These are phyloP conservation scores for Drosophila barbarae DNA, from an alignment of 2,888 invertebrate genomes.

Conservation along the genomic window DNA sequence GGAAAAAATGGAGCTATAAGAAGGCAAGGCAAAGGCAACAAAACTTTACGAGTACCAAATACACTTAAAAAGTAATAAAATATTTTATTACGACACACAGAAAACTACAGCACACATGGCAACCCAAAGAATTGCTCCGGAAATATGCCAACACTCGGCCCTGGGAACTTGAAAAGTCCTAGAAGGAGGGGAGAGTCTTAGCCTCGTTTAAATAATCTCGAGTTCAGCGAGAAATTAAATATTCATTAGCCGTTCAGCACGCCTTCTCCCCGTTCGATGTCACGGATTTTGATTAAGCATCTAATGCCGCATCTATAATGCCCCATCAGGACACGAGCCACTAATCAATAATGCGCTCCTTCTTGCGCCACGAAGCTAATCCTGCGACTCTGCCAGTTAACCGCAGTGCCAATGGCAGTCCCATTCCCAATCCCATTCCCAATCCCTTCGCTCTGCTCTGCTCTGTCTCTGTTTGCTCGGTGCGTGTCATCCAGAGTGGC, in stretches of 20 bases:
- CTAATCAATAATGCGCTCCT: slow-evolving; percentile 65
- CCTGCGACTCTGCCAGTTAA: slow-evolving; percentile 37
- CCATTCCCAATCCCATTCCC: slow-evolving; percentile 5
- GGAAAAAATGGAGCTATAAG: neutral
- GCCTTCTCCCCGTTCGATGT: slow-evolving; percentile 32
- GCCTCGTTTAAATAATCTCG: slow-evolving; percentile 19
- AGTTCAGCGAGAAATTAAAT: slow-evolving; percentile 41
- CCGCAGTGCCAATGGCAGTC: slow-evolving; percentile 26
- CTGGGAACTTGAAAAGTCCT: slow-evolving; percentile 1
- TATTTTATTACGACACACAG: slow-evolving; percentile 66
- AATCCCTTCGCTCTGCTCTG: neutral
- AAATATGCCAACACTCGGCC: slow-evolving; percentile 31
- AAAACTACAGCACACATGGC: slow-evolving; percentile 31
- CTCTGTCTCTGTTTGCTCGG: slow-evolving; percentile 43
- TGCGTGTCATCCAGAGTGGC: slow-evolving; percentile 60
- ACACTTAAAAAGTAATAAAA: slow-evolving; percentile 74
- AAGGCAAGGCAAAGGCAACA: slow-evolving; percentile 28
- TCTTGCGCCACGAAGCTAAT: slow-evolving; percentile 58
- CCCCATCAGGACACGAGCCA: slow-evolving; percentile 36
- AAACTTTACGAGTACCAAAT: slow-evolving; percentile 65
- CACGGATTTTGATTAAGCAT: slow-evolving; percentile 51
- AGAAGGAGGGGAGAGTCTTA: neutral
- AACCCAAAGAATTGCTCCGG: slow-evolving; percentile 2
- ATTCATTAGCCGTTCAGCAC: slow-evolving; percentile 47
- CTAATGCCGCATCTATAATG: slow-evolving; percentile 36